Conservation (phyloP, 2,797 vertebrate genomes). For the Acridotheres tristis region DNA sequence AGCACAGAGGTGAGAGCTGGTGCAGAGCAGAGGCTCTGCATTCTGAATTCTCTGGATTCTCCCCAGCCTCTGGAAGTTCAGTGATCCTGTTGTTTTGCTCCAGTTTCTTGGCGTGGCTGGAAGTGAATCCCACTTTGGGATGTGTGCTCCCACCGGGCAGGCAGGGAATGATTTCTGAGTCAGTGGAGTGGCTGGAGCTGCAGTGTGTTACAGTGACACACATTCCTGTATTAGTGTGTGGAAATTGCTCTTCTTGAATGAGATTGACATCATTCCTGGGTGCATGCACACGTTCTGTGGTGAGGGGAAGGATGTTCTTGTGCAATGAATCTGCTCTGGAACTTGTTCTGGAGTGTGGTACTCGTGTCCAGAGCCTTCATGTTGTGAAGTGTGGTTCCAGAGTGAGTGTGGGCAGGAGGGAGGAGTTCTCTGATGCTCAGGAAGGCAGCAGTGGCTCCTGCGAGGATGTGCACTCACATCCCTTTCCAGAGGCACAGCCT, state of each 20-base stretch:
- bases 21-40: not conserved
- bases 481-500: not conserved
- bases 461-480: rapidly evolving
- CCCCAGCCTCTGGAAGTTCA: rapidly evolving
- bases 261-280: not conserved
- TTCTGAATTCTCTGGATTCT: not conserved
- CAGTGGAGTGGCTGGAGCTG: not conserved
- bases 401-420: not conserved
- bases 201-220: not conserved
- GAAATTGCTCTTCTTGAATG: not conserved
- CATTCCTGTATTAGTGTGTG: not conserved
- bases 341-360: rapidly evolving
- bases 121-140: rapidly evolving
- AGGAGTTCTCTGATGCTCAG: rapidly evolving
- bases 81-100: rapidly evolving
- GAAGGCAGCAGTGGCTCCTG: not conserved
- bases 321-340: not conserved
- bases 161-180: not conserved
- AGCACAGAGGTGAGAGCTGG: not conserved
- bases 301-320: not conserved
- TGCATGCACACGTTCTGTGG: rapidly evolving
- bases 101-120: rapidly evolving
- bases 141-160: rapidly evolving
- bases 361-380: not conserved
- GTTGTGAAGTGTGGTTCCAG: not conserved